Base-by-base conservation (phyloP, 2,888 invertebrate genomes). In the Drosophila buzzatii region DNA sequence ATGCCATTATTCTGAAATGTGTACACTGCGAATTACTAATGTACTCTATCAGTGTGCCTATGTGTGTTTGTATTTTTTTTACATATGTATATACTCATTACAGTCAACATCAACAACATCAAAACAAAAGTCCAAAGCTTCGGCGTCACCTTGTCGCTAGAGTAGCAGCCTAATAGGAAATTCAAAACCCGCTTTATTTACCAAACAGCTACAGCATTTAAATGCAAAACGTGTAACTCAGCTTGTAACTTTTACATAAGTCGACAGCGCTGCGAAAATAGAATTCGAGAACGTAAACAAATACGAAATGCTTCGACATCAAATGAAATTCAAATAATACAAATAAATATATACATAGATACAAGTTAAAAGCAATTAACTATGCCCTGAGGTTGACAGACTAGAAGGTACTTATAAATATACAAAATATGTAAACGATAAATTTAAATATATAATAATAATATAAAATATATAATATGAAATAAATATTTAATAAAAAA, bases 161-260 rank as follows among this genome's bases (percentile, higher is more conserved):
- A 49, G 66, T 53, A 52, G 64, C 52, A 53, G 59, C 58, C 59
- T 57, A 79, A 77, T 88, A 71, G 74, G 85, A 84, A 84, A 88
- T 77, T 82, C 60, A 78, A 84, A 82, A 81, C 84, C 81, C 42
- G 80, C 68, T 78, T 82, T 68, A 64, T 85, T 77, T 85, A 85
- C 82, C 73, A 73, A 61, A 14, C 18, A 18, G 20, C 35, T 65
- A 20, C 60, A 60, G 56, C 59, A 82, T 80, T 77, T 68, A 44
- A 73, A 80, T 82, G 80, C 82, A 70, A 89, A 85, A 82, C 88
- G 82, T 89, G 85, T 87, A 75, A 72, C 47, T 37, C 69, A 73
- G 67, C 74, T 84, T 82, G 75, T 82, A 65, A 76, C 61, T 70
- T 80, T 85, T 89, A 84, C 80, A 85, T 85, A 87, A 87, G 77